Percentiles rank a stretch among this genome's conserved stretches.
Conservation (phyloP, 2,888 invertebrate species). For the Hedychridium roseum region DNA sequence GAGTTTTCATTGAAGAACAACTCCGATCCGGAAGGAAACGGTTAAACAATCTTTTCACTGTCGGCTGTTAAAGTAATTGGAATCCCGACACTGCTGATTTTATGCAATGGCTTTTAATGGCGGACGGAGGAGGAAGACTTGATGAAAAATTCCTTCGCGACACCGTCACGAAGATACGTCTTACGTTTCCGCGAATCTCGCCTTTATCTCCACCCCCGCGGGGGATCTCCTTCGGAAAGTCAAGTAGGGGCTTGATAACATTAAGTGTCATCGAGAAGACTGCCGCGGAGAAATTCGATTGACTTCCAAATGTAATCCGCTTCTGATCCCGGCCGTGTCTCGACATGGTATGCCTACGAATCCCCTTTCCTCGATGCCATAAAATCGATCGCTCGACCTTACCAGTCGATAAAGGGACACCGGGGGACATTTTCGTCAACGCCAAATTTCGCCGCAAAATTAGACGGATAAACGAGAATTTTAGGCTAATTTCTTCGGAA, state of each 20-base stretch:
- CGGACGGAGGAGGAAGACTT: too few species aligned
- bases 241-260: conserved; percentile 9
- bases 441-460: conserved; percentile 30
- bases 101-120: too few species aligned
- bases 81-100: too few species aligned
- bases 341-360: not conserved
- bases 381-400: conserved; percentile 15
- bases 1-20: too few species aligned
- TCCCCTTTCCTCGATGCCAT: not conserved
- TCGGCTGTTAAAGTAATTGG: too few species aligned
- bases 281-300: conserved; percentile 16
- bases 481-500: too few species aligned
- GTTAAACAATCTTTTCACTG: too few species aligned
- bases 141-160: conserved; percentile 19
- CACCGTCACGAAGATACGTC: not conserved
- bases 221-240: not conserved
- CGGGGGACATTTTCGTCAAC: not conserved
- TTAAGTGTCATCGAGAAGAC: conserved; percentile 16
- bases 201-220: conserved; percentile 4
- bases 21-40: too few species aligned
- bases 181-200: not conserved
- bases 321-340: conserved; percentile 7
- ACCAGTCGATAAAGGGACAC: conserved; percentile 14
- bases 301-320: conserved; percentile 28
- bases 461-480: too few species aligned